Base-by-base conservation (phyloP, 2,888 invertebrate species). In the Lepidocyrtoides sp. region DNA sequence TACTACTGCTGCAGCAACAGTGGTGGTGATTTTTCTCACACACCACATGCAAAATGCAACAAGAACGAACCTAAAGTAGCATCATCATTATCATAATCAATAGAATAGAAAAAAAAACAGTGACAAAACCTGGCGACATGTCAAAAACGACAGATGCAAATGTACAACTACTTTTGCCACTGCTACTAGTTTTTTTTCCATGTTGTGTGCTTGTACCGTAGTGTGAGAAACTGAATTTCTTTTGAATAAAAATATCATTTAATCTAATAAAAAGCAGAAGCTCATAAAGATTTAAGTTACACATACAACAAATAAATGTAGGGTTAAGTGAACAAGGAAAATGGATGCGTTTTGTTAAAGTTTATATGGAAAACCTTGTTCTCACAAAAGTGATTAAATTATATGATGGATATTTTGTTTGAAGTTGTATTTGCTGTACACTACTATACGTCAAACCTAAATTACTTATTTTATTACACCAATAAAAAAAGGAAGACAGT, bases 101-200 rank as follows among this genome's bases (percentile, higher is more conserved):
- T 5, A 48, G 75, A 41, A 32, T 66, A 66, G 29, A 2, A 57
- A 26, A 77, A 26, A 54, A 77, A 23, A 72, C 54, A 4, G 7
- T 54, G 54, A 72, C 69, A 77, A 77, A 77, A 72, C 17, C 87
- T 87, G 87, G 87, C 87, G 87, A 66, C 77, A 63, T 66, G 87
- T 87, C 79, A 87, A 87, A 79, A 87, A 63, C 41, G 54, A 81
- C 81, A 81, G 81, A 69, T 75, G 86, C 86, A 86, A 44, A 86
- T 75, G 86, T 86, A 51, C 48, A 51, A 51, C n/a, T 77, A 72
- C 23, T 44, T 2, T 36, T 20, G 17, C 57, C 41, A 41, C 41
- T 48, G 41, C 72, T 72, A 72, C 72, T 72, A 44, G 44, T 72
- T 72, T n/a, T n/a, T n/a, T n/a, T 66, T 66, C 66, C 66, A 66